A percentile compares a stretch with the other conserved stretches of the same genome.
Evolutionary conservation across 2,797 vertebrate genomes (phyloP).

Genomic region (Pangasius krempfi): DNA sequence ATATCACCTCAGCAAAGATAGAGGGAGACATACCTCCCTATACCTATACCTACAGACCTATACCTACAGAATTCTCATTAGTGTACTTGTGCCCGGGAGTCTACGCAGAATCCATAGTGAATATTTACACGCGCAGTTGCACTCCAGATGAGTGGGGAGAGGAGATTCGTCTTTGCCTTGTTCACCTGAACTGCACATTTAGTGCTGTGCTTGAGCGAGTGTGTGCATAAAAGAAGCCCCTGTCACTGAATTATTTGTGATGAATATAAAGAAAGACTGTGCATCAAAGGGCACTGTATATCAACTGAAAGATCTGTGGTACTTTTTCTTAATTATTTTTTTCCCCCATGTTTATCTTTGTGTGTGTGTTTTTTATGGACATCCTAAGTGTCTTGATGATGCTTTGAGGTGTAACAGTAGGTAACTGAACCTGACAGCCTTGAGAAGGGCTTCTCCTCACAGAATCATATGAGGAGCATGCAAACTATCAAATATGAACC

Average conservation of each 20-base stretch:
- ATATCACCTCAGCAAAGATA: not conserved
- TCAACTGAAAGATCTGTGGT: not conserved
- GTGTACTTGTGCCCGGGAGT: not conserved
- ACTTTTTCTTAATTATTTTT: not conserved
- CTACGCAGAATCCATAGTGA: not conserved
- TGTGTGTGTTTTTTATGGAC: not conserved
- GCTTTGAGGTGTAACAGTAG: not conserved
- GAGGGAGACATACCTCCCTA: constrained; percentile 8
- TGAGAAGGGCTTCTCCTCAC: not conserved
- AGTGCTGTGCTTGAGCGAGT: not conserved
- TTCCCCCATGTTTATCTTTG: not conserved
- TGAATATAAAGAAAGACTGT: not conserved
- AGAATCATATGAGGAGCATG: not conserved
- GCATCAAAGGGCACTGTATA: not conserved
- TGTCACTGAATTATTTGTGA: constrained; percentile 7
- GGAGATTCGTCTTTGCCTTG: not conserved
- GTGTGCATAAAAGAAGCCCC: not conserved
- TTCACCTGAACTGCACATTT: not conserved
- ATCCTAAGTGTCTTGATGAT: not conserved
- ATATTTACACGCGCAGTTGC: not conserved
- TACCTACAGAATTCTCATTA: not conserved
- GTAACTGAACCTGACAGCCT: constrained; percentile 14
- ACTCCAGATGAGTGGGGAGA: not conserved
- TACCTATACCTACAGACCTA: not conserved
- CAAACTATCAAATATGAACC: not conserved